phyloP scores from a whole-genome alignment of 2,888 invertebrate genomes.

The Lasioglossum marginatum region DNA sequence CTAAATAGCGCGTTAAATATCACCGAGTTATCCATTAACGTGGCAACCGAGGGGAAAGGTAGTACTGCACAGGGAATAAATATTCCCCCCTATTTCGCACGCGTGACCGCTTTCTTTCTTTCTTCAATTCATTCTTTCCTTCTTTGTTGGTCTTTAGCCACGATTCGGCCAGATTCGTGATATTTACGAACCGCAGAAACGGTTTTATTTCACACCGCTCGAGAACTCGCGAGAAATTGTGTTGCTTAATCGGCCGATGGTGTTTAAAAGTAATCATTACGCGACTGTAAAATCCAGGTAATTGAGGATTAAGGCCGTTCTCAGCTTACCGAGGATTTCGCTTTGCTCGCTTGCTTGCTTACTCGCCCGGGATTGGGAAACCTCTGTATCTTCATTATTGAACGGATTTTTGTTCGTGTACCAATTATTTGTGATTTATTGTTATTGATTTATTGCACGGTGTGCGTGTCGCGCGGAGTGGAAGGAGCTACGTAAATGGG shows the following conservation, averaged over 20 bases:
- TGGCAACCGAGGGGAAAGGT: conserved; percentile 4
- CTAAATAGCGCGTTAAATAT: conserved; percentile 49
- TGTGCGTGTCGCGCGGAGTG: not conserved
- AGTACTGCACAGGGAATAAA: conserved; percentile 17
- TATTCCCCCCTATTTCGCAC: not conserved
- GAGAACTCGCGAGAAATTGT: not conserved
- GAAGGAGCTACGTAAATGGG: not conserved
- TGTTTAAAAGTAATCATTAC: not conserved
- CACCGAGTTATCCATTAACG: conserved; percentile 39
- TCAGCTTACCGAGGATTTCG: not conserved
- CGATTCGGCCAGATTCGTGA: not conserved
- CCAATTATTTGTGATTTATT: not conserved
- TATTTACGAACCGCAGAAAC: conserved; percentile 16
- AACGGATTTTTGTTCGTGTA: not conserved
- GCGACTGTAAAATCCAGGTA: not conserved
- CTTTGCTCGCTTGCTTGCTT: not conserved
- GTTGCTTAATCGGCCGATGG: not conserved
- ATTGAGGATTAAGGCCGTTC: conserved; percentile 6
- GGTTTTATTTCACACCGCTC: not conserved
- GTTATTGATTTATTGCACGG: not conserved
- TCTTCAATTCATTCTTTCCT: conserved; percentile 2
- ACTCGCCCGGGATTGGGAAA: not conserved
- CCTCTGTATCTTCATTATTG: not conserved
- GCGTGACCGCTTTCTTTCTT: not conserved
- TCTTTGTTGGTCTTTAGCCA: not conserved